Conservation (phyloP, 2,888 invertebrate genomes). For the Iphiclides podalirius region DNA sequence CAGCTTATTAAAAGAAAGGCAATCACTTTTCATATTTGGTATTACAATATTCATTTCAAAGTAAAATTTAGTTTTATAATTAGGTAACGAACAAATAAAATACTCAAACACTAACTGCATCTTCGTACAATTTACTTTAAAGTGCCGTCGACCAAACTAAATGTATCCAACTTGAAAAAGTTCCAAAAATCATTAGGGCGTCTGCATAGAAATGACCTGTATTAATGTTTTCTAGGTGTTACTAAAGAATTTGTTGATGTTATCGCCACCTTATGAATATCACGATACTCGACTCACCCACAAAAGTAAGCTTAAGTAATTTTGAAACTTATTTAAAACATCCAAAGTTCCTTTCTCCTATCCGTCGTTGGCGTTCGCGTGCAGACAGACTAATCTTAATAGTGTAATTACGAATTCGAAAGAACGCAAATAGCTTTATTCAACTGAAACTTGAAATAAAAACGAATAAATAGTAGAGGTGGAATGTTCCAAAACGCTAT, state of each 20-base stretch:
- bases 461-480: neutral
- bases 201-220: conserved; percentile 5
- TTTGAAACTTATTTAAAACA: neutral
- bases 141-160: neutral
- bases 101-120: neutral
- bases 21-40: no score
- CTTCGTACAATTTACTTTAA: neutral
- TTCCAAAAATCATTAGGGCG: neutral
- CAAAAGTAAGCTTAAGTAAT: neutral
- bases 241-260: conserved; percentile 20
- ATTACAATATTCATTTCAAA: no score
- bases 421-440: conserved; percentile 26
- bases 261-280: conserved; percentile 10
- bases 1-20: no score
- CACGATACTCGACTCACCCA: conserved; percentile 10
- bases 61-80: no score
- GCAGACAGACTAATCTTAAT: conserved; percentile 14
- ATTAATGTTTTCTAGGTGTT: conserved; percentile 21
- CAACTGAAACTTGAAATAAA: conserved; percentile 2
- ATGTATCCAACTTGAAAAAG: neutral
- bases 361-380: neutral
- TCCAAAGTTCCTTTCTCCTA: conserved; percentile 5
- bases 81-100: no score
- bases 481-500: neutral
- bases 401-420: conserved; percentile 29